phyloP scores from a whole-genome alignment of 2,797 vertebrate species.

The Acrossocheilus fasciatus region DNA sequence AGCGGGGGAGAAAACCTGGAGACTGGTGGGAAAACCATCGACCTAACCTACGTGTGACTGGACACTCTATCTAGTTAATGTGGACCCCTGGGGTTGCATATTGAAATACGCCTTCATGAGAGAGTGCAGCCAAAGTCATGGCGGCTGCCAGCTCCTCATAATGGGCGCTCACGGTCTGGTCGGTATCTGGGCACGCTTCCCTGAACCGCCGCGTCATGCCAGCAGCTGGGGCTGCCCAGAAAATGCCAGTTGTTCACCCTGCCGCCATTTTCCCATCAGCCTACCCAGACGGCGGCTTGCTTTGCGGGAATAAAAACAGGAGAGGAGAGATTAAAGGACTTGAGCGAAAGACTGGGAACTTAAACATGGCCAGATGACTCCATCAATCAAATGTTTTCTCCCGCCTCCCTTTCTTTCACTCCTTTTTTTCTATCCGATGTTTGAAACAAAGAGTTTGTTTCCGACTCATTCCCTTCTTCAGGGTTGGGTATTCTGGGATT shows the following conservation, averaged over 20 bases:
- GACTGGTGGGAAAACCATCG: conserved; percentile 46
- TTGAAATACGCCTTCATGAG: conserved; percentile 56
- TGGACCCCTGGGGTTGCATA: conserved; percentile 44
- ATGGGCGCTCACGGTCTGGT: conserved; percentile 51
- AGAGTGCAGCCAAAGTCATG: conserved; percentile 42
- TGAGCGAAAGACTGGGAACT: conserved; percentile 62
- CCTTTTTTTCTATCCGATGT: not conserved
- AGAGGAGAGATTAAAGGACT: conserved; percentile 67
- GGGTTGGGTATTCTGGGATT: conserved; percentile 58
- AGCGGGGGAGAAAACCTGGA: conserved; percentile 35
- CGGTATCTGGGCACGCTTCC: conserved; percentile 56
- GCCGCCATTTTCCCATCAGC: conserved; percentile 38
- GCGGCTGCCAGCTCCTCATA: conserved; percentile 53
- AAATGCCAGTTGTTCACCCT: conserved; percentile 55
- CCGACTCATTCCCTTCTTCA: not conserved
- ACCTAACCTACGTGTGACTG: conserved; percentile 46
- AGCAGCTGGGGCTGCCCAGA: conserved; percentile 56
- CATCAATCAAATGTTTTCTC: conserved; percentile 68
- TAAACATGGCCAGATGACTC: conserved; percentile 72
- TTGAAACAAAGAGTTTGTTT: not conserved
- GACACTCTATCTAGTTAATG: conserved; percentile 49
- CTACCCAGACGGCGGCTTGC: conserved; percentile 59
- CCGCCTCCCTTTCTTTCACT: conserved; percentile 10
- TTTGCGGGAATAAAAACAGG: conserved; percentile 58
- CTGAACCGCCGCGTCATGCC: conserved; percentile 37